These are phyloP conservation scores for Conops quadrifasciatus DNA, from an alignment of 2,888 invertebrate species.

Conservation along the genomic window DNA sequence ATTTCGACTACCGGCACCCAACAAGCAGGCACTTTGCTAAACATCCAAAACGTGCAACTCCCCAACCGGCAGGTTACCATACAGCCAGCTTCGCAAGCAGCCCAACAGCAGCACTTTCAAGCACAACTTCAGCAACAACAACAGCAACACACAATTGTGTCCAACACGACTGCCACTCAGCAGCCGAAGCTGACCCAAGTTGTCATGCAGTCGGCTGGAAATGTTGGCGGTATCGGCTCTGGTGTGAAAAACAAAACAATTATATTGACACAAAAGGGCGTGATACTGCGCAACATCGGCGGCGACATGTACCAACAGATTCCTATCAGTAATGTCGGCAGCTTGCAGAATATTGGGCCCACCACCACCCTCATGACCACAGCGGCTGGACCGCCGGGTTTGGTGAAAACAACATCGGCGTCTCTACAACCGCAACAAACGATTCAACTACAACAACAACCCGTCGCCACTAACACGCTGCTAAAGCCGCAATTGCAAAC, in stretches of 20 bases:
- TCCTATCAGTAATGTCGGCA: constrained; percentile 63
- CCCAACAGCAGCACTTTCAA: constrained; percentile 63
- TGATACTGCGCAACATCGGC: constrained; percentile 63
- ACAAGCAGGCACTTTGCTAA: constrained; percentile 58
- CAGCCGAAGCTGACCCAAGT: constrained; percentile 65
- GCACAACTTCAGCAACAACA: constrained; percentile 61
- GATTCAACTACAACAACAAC: constrained; percentile 53
- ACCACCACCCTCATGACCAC: constrained; percentile 60
- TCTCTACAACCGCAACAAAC: constrained; percentile 52
- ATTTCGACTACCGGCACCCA: constrained; percentile 52
- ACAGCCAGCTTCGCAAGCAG: constrained; percentile 64
- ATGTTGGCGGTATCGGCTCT: constrained; percentile 43
- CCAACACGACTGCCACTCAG: constrained; percentile 62
- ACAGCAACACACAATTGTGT: constrained; percentile 61
- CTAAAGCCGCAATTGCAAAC: constrained; percentile 61
- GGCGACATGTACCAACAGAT: constrained; percentile 65
- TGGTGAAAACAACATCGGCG: constrained; percentile 59
- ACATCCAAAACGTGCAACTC: constrained; percentile 64
- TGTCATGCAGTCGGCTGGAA: constrained; percentile 54
- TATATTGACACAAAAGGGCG: constrained; percentile 63
- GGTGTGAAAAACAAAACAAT: constrained; percentile 65
- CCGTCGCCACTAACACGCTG: constrained; percentile 42
- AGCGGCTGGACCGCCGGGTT: constrained; percentile 60
- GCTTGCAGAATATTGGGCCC: constrained; percentile 54
- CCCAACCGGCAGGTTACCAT: constrained; percentile 64